These are phyloP conservation scores for Lontra canadensis DNA, from an alignment of 2,113 vertebrate genomes.

Conservation along the genomic window DNA sequence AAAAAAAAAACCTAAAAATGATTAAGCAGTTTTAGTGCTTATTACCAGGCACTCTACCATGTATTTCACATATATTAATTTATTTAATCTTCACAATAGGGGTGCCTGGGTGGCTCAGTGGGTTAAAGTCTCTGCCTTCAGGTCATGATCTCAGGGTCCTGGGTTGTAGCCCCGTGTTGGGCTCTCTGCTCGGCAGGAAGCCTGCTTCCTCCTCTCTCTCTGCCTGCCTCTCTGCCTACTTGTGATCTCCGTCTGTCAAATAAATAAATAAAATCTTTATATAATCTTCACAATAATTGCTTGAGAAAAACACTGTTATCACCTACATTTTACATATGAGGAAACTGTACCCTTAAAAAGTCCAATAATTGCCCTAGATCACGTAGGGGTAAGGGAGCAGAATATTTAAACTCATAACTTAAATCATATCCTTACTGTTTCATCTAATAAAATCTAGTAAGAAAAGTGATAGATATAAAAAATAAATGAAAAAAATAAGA, in stretches of 20 bases:
- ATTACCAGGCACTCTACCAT: not conserved
- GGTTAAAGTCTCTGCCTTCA: too few species aligned
- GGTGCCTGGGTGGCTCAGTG: too few species aligned
- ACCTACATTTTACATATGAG: too few species aligned
- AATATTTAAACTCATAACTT: not conserved
- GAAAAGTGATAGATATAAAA: not conserved
- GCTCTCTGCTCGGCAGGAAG: too few species aligned
- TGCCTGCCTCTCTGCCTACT: too few species aligned
- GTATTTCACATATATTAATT: not conserved
- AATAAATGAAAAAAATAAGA: not conserved
- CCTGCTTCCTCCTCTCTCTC: too few species aligned
- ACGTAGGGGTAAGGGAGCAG: not conserved
- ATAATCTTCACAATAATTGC: too few species aligned
- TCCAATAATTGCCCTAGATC: not conserved
- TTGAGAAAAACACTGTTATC: too few species aligned
- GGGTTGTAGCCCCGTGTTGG: fast-evolving
- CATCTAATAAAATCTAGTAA: not conserved
- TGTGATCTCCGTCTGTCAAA: too few species aligned
- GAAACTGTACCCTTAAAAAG: too few species aligned
- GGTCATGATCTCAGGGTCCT: too few species aligned
- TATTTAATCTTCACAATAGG: not conserved
- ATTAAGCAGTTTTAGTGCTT: not conserved
- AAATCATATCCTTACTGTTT: not conserved
- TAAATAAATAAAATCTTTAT: too few species aligned
- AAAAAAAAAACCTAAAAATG: not conserved